phyloP scores from a whole-genome alignment of 2,888 invertebrate species.

The Himalopsyche tibetana region DNA sequence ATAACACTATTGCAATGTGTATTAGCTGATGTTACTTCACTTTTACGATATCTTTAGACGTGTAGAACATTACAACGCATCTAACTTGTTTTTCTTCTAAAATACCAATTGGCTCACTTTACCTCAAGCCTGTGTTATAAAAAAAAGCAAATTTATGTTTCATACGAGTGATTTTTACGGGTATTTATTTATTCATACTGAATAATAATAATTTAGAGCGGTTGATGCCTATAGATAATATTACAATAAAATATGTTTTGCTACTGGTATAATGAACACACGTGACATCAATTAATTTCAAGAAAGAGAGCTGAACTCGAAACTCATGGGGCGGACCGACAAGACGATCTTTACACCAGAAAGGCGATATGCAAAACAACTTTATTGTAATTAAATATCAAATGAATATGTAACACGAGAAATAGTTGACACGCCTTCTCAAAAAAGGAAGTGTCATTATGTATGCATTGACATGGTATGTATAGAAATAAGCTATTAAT shows the following conservation, averaged over 20 bases:
- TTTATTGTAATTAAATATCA: conserved; percentile 41
- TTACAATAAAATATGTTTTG: conserved; percentile 16
- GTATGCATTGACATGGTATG: conserved; percentile 2
- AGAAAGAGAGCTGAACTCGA: conserved; percentile 13
- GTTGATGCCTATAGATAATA: not conserved
- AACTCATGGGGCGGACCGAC: conserved; percentile 3
- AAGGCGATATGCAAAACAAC: conserved; percentile 58
- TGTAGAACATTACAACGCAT: too few species aligned
- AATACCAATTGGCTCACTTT: too few species aligned
- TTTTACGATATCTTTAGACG: too few species aligned
- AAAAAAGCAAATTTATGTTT: too few species aligned
- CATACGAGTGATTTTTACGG: too few species aligned
- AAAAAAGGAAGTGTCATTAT: conserved; percentile 12
- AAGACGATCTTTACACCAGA: conserved; percentile 39
- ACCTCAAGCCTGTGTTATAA: too few species aligned
- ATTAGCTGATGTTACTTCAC: too few species aligned
- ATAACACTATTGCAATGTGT: too few species aligned
- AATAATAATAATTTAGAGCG: not conserved
- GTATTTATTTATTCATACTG: too few species aligned
- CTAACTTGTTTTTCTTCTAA: too few species aligned
- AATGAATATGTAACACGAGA: conserved; percentile 34
- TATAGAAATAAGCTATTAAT: conserved; percentile 28
- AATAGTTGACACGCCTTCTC: conserved; percentile 12
- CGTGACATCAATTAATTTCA: conserved; percentile 59
- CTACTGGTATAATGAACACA: conserved; percentile 45